Conservation (phyloP, 1,140 invertebrate species). For the Penaeus japonicus region DNA sequence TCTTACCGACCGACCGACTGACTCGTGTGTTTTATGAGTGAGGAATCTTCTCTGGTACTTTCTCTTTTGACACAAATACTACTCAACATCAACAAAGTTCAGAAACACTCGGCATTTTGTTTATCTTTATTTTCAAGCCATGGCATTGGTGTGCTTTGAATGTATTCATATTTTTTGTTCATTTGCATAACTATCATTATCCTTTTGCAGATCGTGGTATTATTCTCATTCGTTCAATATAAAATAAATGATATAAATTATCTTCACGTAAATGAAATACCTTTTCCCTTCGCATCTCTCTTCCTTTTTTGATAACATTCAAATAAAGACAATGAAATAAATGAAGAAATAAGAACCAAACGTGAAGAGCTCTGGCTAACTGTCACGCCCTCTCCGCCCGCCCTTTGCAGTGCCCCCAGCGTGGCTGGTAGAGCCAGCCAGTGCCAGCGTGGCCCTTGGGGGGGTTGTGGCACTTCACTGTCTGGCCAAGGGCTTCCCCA, state of each 20-base stretch:
- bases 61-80: slow-evolving; percentile 14
- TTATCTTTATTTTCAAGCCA: background rate
- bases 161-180: background rate
- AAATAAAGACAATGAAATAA: too few relatives aligned
- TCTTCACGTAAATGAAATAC: too few relatives aligned
- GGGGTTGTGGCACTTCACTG: slow-evolving; percentile 35
- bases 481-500: slow-evolving; percentile 44
- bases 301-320: too few relatives aligned
- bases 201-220: too few relatives aligned
- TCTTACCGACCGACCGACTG: background rate
- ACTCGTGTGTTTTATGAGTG: slow-evolving; percentile 2
- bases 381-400: too few relatives aligned
- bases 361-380: too few relatives aligned
- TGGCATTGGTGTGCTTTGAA: background rate
- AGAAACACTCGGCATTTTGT: background rate
- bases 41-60: slow-evolving; percentile 16
- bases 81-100: background rate
- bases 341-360: too few relatives aligned
- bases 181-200: too few relatives aligned
- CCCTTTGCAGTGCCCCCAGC: slow-evolving; percentile 41
- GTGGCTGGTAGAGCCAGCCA: slow-evolving; percentile 43
- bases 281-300: too few relatives aligned
- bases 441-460: slow-evolving; percentile 34
- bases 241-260: too few relatives aligned
- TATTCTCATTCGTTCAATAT: too few relatives aligned